These are phyloP conservation scores for Allophyes oxyacanthae DNA, from an alignment of 2,888 invertebrate genomes.

Conservation along the genomic window DNA sequence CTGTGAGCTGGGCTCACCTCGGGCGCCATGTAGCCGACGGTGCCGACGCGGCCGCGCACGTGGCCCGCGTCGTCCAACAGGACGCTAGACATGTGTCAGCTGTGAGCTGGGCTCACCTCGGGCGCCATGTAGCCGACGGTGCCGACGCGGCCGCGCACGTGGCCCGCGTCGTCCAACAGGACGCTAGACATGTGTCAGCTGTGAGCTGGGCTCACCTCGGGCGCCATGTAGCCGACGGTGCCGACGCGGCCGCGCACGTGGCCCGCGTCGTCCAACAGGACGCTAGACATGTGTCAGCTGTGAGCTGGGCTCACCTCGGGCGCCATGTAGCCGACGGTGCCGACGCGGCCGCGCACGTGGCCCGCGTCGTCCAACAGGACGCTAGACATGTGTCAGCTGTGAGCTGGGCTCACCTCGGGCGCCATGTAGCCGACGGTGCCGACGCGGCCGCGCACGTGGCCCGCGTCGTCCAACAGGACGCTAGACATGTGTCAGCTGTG, in stretches of 20 bases:
- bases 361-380: slow-evolving; percentile 92
- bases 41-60: slow-evolving; percentile 99
- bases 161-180: slow-evolving; percentile 93
- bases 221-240: slow-evolving; percentile 98
- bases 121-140: slow-evolving; percentile 99
- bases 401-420: no score
- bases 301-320: no score
- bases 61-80: no score
- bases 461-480: slow-evolving; percentile 91
- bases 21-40: slow-evolving; percentile 98
- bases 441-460: slow-evolving; percentile 98
- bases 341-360: slow-evolving; percentile 98
- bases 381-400: no score
- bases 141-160: slow-evolving; percentile 98
- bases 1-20: no score
- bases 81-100: no score
- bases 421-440: slow-evolving; percentile 99
- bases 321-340: slow-evolving; percentile 99
- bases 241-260: slow-evolving; percentile 99
- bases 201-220: no score
- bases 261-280: slow-evolving; percentile 92
- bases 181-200: no score
- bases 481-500: no score
- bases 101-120: no score
- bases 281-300: no score